Conservation (phyloP, 2,888 invertebrate genomes). For the Microplitis manilae region DNA sequence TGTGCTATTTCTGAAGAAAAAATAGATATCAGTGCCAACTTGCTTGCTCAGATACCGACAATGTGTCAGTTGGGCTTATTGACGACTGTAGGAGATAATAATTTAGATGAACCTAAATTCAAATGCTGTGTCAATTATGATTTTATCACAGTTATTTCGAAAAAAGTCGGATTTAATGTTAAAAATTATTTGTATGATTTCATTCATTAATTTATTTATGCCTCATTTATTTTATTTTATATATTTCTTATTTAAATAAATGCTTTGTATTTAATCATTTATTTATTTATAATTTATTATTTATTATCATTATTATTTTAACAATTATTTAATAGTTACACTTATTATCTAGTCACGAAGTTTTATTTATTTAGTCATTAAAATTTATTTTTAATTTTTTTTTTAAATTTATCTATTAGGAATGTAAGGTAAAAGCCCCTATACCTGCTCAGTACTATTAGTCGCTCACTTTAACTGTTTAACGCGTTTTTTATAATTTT, state of each 20-base stretch:
- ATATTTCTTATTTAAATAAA: conserved; percentile 27
- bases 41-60: conserved; percentile 90
- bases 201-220: conserved; percentile 64
- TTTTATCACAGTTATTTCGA: conserved; percentile 84
- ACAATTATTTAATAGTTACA: background rate
- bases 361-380: too few relatives aligned
- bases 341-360: too few relatives aligned
- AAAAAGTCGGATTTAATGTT: conserved; percentile 83
- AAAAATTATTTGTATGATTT: conserved; percentile 85
- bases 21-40: conserved; percentile 87
- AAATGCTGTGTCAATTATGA: conserved; percentile 90
- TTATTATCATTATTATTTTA: conserved; percentile 1
- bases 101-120: conserved; percentile 86
- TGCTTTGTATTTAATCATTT: conserved; percentile 17
- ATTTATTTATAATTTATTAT: conserved; percentile 26
- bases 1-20: conserved; percentile 90
- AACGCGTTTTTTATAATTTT: too few relatives aligned
- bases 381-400: too few relatives aligned
- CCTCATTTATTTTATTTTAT: conserved; percentile 42
- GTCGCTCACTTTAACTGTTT: too few relatives aligned
- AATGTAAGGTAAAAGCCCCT: too few relatives aligned
- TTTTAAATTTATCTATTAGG: too few relatives aligned
- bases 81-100: conserved; percentile 80
- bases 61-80: conserved; percentile 88
- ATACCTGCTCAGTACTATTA: too few relatives aligned